A percentile compares a stretch with the other conserved stretches of the same genome.
Conservation (phyloP, 2,113 vertebrate genomes). For the Protobothrops flavoviridis region DNA sequence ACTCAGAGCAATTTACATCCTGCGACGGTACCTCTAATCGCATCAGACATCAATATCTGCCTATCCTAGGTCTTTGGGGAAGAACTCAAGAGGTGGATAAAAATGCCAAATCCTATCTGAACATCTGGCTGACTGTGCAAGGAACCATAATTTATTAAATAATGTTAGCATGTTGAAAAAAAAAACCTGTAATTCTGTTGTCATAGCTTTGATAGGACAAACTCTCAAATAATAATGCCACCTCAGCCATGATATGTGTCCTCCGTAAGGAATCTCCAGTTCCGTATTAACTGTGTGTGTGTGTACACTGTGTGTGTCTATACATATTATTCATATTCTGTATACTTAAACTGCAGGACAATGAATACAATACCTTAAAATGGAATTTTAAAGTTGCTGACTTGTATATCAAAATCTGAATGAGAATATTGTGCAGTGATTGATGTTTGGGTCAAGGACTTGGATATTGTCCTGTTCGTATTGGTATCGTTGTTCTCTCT, state of each 20-base stretch:
- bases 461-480: background rate
- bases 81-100: background rate
- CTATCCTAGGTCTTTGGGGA: background rate
- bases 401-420: background rate
- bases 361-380: background rate
- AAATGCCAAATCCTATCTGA: background rate
- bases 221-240: background rate
- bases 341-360: background rate
- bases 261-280: background rate
- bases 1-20: background rate
- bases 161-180: background rate
- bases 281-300: background rate
- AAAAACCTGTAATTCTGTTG: background rate
- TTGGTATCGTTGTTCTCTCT: no score
- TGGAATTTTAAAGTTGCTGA: background rate
- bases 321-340: no score
- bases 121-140: background rate
- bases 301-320: no score
- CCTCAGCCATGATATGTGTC: background rate
- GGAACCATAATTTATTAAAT: background rate
- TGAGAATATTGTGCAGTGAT: background rate
- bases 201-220: background rate
- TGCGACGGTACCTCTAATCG: background rate
- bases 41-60: background rate
- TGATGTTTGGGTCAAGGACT: background rate